phyloP scores from a whole-genome alignment of 2,888 invertebrate species.

The Kuschelorhynchus macadamiae region DNA sequence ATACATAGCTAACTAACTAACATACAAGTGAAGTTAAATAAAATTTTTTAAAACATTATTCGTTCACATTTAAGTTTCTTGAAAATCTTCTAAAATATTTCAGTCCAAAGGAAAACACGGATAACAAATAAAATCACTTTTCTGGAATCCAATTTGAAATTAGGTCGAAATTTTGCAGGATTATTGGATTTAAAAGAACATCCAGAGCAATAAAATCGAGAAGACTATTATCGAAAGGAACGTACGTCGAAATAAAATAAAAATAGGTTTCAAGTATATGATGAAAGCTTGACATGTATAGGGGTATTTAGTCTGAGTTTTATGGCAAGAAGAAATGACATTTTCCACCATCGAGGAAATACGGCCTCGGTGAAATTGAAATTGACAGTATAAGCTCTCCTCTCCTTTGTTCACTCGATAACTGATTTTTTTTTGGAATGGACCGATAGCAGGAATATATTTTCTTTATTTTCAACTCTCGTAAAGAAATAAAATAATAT shows the following conservation, averaged over 20 bases:
- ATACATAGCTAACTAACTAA: too few relatives aligned
- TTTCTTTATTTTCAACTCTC: too few relatives aligned
- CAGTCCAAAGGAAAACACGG: too few relatives aligned
- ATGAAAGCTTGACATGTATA: too few relatives aligned
- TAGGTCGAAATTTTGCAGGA: conserved; percentile 29
- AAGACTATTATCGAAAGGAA: conserved; percentile 25
- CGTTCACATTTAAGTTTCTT: too few relatives aligned
- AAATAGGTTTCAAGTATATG: conserved; percentile 31
- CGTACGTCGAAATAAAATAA: conserved; percentile 24
- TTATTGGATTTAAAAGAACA: conserved; percentile 36
- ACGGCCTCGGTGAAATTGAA: conserved; percentile 57
- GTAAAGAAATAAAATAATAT: too few relatives aligned
- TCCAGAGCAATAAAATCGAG: conserved; percentile 27
- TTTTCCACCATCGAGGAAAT: conserved; percentile 29
- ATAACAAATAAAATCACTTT: too few relatives aligned
- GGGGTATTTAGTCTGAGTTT: conserved; percentile 39
- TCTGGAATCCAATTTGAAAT: background rate
- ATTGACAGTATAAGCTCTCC: conserved; percentile 63
- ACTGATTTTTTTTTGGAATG: conserved; percentile 19
- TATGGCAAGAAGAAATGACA: conserved; percentile 29
- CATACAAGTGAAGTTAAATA: too few relatives aligned
- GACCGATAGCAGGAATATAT: too few relatives aligned
- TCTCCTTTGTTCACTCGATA: conserved; percentile 31
- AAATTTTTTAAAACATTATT: too few relatives aligned
- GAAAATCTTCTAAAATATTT: too few relatives aligned